A percentile compares a stretch with the other conserved stretches of the same genome.
These are phyloP conservation scores for Amiota mariae DNA, from an alignment of 2,888 invertebrate species.

Conservation along the genomic window DNA sequence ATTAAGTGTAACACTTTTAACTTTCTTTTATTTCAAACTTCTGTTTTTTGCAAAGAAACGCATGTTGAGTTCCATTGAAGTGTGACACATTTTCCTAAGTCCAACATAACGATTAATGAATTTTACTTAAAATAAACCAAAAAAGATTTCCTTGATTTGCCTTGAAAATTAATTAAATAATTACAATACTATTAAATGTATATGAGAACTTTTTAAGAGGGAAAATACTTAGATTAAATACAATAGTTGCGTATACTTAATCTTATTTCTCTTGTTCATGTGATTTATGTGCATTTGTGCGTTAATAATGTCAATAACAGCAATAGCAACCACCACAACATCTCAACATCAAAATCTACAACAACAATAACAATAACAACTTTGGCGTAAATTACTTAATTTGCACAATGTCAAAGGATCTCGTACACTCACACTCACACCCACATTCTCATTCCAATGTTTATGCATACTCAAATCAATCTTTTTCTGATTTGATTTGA, in stretches of 20 bases:
- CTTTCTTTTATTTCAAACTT: not conserved
- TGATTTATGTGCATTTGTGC: conserved; percentile 6
- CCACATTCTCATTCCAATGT: not conserved
- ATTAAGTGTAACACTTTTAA: conserved; percentile 28
- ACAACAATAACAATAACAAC: not conserved
- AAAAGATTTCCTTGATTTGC: conserved; percentile 5
- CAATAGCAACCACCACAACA: not conserved
- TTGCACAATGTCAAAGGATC: conserved; percentile 1
- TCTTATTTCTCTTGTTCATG: not conserved
- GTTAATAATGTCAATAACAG: conserved; percentile 10
- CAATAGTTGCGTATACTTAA: not conserved
- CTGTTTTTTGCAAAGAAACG: not conserved
- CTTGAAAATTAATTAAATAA: conserved; percentile 22
- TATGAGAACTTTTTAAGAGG: too few relatives aligned
- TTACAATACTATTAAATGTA: not conserved
- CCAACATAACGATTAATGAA: not conserved
- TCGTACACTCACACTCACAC: not conserved
- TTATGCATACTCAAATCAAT: conserved; percentile 8
- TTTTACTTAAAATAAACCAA: not conserved
- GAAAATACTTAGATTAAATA: too few relatives aligned
- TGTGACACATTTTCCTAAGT: not conserved
- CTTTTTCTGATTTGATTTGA: conserved; percentile 2
- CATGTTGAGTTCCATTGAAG: not conserved
- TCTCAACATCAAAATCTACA: too few relatives aligned
- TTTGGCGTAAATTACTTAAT: not conserved